Conservation (phyloP, 2,113 vertebrate genomes). For the Melanerpes formicivorus region DNA sequence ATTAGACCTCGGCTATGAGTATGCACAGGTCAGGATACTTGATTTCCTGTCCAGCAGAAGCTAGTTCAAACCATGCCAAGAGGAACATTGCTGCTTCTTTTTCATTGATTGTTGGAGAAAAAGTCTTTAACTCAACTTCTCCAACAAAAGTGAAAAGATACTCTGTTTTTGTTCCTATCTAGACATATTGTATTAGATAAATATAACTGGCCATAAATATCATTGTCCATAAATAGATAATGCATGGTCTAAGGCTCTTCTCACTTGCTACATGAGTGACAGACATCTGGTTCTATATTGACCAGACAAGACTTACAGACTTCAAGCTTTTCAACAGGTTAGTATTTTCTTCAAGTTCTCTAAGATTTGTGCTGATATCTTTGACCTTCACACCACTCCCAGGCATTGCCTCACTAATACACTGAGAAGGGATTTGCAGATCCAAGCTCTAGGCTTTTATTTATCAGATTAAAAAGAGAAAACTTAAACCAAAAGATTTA, state of each 20-base stretch:
- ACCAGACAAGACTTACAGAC: not conserved
- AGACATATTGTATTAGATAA: not conserved
- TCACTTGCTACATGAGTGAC: not conserved
- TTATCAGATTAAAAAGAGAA: not conserved
- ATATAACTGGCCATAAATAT: not conserved
- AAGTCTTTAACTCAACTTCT: not conserved
- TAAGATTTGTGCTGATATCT: not conserved
- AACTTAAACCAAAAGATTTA: not conserved
- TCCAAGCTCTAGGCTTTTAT: not conserved
- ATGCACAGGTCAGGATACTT: not conserved
- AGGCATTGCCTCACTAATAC: not conserved
- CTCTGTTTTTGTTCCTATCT: not conserved
- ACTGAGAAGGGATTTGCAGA: not conserved
- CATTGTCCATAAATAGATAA: not conserved
- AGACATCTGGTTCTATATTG: not conserved
- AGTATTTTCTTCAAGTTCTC: not conserved
- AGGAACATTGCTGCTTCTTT: not conserved
- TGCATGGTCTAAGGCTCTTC: not conserved
- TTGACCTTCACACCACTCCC: not conserved
- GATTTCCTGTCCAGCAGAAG: not conserved
- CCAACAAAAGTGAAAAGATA: fast-evolving
- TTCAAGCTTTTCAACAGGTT: not conserved
- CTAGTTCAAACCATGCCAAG: not conserved
- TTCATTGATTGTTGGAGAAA: not conserved
- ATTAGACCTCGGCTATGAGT: not conserved